Conservation (phyloP, 2,113 vertebrate species). For the Salvelinus sp. region DNA sequence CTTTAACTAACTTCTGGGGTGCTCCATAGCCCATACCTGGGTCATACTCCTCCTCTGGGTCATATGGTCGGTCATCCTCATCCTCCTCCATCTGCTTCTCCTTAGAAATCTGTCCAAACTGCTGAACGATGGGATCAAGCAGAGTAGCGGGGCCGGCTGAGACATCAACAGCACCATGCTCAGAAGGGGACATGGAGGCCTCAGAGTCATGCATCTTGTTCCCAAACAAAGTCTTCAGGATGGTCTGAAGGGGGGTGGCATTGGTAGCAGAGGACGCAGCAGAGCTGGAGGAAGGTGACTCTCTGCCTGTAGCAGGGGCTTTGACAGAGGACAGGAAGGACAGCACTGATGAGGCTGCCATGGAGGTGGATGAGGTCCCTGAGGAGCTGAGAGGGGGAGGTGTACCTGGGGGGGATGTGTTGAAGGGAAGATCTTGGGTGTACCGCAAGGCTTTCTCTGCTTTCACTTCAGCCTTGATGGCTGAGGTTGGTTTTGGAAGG, state of each 20-base stretch:
- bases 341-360: slow-evolving; percentile 69
- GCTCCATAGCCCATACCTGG: slow-evolving; percentile 77
- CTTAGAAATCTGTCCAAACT: slow-evolving; percentile 85
- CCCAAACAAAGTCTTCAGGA: slow-evolving; percentile 91
- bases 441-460: slow-evolving; percentile 71
- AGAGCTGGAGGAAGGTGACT: slow-evolving; percentile 57
- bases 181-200: slow-evolving; percentile 73
- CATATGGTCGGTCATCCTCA: slow-evolving; percentile 91
- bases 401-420: slow-evolving; percentile 85
- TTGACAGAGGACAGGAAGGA: slow-evolving; percentile 79
- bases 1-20: slow-evolving; percentile 59
- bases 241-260: slow-evolving; percentile 87
- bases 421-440: slow-evolving; percentile 69
- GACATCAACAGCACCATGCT: slow-evolving; percentile 62
- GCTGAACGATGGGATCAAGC: slow-evolving; percentile 90
- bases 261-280: slow-evolving; percentile 40
- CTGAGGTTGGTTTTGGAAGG: slow-evolving; percentile 61
- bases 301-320: slow-evolving; percentile 52
- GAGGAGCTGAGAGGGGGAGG: slow-evolving; percentile 79
- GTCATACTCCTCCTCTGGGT: slow-evolving; percentile 95
- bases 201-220: slow-evolving; percentile 85
- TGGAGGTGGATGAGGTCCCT: slow-evolving; percentile 53
- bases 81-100: slow-evolving; percentile 82
- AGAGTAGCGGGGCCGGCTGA: slow-evolving; percentile 67
- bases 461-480: slow-evolving; percentile 41